Conservation (phyloP, 1,140 invertebrate genomes). For the Drosophila repleta region DNA sequence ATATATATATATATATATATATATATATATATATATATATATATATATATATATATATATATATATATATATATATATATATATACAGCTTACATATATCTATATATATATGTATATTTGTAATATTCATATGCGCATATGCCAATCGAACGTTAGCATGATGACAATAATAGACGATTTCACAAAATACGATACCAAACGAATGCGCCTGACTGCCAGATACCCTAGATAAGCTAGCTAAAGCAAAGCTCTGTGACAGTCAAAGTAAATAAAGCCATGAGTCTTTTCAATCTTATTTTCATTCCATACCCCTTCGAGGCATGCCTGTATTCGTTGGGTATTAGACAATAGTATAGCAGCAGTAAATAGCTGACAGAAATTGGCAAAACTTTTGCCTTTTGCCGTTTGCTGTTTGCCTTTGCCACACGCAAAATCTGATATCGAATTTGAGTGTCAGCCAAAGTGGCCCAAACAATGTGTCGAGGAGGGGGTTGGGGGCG, state of each 20-base stretch:
- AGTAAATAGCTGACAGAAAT: slow-evolving; percentile 10
- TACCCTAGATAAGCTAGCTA: slow-evolving; percentile 14
- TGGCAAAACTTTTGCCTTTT: slow-evolving; percentile 51
- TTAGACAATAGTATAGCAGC: slow-evolving; percentile 23
- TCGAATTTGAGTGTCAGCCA: slow-evolving; percentile 74
- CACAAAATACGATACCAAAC: slow-evolving; percentile 70
- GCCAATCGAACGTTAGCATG: slow-evolving; percentile 77
- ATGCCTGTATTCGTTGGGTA: slow-evolving; percentile 4
- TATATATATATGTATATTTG: neutral
- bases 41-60: neutral
- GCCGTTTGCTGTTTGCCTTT: slow-evolving; percentile 1
- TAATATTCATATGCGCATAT: slow-evolving; percentile 28
- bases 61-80: neutral
- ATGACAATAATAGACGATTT: slow-evolving; percentile 81
- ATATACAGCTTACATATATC: neutral
- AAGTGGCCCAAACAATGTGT: slow-evolving; percentile 74
- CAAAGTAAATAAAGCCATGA: no score
- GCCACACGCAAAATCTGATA: slow-evolving; percentile 73
- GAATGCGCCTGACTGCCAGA: neutral
- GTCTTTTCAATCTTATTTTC: no score
- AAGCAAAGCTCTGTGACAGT: neutral
- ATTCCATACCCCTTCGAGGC: neutral
- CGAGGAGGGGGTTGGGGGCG: neutral
- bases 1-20: neutral
- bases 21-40: slow-evolving; percentile 4